Evolutionary conservation across 2,113 vertebrate genomes (phyloP).

Genomic region (Prunella fulvescens): DNA sequence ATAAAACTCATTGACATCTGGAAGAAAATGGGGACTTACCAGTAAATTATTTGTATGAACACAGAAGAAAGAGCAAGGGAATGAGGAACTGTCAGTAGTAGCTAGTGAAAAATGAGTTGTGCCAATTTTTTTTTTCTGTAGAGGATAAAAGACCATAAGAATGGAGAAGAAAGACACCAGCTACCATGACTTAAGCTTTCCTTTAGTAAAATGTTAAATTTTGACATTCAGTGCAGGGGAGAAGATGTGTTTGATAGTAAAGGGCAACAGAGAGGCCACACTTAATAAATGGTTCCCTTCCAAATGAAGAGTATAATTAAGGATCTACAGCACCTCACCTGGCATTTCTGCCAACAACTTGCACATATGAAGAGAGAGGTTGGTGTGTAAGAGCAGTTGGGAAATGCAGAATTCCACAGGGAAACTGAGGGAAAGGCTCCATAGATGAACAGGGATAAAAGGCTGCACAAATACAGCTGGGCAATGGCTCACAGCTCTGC

Average conservation of each 20-base stretch:
- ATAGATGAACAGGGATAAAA: neutral
- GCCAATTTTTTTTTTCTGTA: neutral
- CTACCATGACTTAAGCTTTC: neutral
- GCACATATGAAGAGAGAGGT: rapidly evolving
- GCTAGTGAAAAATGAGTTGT: neutral
- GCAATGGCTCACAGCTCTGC: neutral
- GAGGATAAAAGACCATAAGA: neutral
- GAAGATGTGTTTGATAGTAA: neutral
- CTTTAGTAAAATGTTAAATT: neutral
- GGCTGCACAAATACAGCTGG: neutral
- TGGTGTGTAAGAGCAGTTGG: neutral
- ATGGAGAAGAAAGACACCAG: neutral
- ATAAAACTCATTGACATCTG: neutral
- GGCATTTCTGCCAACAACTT: neutral
- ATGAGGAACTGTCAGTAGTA: neutral
- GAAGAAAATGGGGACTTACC: neutral
- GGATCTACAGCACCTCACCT: neutral
- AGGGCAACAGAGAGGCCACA: neutral
- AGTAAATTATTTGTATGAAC: neutral
- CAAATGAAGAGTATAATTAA: neutral
- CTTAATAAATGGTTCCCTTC: neutral
- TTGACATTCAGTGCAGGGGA: neutral
- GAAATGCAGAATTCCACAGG: neutral
- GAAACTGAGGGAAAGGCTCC: neutral
- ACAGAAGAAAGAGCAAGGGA: neutral